Base-by-base conservation (phyloP, 2,113 vertebrate species). In the Sprattus sprattus region DNA sequence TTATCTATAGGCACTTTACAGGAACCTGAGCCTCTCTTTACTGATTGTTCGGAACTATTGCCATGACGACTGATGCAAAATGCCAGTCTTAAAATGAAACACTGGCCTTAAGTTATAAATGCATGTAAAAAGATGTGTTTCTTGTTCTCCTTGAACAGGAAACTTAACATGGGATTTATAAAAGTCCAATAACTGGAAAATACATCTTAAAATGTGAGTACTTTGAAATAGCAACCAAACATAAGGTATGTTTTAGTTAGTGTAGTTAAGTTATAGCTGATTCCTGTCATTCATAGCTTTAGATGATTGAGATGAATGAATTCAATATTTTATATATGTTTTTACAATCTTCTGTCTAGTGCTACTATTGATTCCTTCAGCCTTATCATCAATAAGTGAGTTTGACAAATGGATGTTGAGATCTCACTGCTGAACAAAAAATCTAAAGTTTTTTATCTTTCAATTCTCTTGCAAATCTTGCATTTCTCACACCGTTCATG, bases 331-430 rank as follows among this genome's bases (percentile, higher is more conserved):
- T 4, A 78, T 64, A 64, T 78, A 64, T 78, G 25, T 78, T 78
- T 78, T 78, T 39, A 78, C 71, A 78, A 78, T 78, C 5, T 78
- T 78, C 71, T 78, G 15, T 78, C 28, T 16, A 13, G 28, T 39
- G 28, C 22, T 39, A 32, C 25, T 16, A 78, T 78, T 78, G 71
- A 78, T 78, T 78, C 39, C 15, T 44, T 78, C 28, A 78, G 28
- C 28, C 71, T 78, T 11, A 11, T 32, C 15, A 32, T 39, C 71
- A 78, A 32, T 78, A 78, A 78, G 32, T 32, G 71, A 78, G 71
- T 78, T 78, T 78, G 71, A 78, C 71, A 78, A 78, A 78, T 78
- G 71, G 71, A 78, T 39, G 71, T 78, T 78, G 39, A 78, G 71
- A 78, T 78, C 28, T 78, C 25, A 78, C 71, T 39, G 28, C 71